Evolutionary conservation across 1,140 invertebrate species (phyloP).

Genomic region (Pteromalus puparum): DNA sequence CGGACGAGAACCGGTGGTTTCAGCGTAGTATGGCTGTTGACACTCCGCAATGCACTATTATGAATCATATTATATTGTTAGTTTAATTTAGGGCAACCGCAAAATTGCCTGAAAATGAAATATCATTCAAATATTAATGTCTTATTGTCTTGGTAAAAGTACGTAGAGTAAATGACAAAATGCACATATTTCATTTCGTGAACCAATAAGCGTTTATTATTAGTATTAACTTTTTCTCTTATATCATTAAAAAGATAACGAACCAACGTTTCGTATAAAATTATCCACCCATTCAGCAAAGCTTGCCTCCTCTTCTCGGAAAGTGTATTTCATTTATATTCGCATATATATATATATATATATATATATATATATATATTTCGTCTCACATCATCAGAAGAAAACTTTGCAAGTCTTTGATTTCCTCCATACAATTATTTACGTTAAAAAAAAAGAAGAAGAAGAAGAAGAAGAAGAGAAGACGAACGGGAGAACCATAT

Average conservation of each 20-base stretch:
- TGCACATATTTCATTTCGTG: slow-evolving; percentile 16
- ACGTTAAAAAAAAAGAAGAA: not conserved
- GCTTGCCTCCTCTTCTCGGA: slow-evolving; percentile 19
- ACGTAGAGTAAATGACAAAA: not conserved
- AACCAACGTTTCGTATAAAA: slow-evolving; percentile 50
- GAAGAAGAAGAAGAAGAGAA: not conserved
- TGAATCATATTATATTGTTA: no score
- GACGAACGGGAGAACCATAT: not conserved
- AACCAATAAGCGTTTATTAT: slow-evolving; percentile 50
- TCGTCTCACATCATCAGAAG: not conserved
- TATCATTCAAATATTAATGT: no score
- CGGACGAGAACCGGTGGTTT: slow-evolving; percentile 39
- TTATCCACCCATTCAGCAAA: slow-evolving; percentile 36
- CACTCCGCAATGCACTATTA: no score
- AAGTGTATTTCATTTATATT: not conserved
- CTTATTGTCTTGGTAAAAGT: no score
- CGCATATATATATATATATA: not conserved
- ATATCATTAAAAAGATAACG: slow-evolving; percentile 49
- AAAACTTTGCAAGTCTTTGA: slow-evolving; percentile 47
- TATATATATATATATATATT: not conserved
- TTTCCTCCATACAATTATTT: slow-evolving; percentile 23
- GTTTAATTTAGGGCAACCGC: no score
- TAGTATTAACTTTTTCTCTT: slow-evolving; percentile 46
- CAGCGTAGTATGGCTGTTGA: slow-evolving; percentile 35
- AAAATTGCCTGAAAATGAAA: no score